These are phyloP conservation scores for Axis porcinus DNA, from an alignment of 2,113 vertebrate species.

Conservation along the genomic window DNA sequence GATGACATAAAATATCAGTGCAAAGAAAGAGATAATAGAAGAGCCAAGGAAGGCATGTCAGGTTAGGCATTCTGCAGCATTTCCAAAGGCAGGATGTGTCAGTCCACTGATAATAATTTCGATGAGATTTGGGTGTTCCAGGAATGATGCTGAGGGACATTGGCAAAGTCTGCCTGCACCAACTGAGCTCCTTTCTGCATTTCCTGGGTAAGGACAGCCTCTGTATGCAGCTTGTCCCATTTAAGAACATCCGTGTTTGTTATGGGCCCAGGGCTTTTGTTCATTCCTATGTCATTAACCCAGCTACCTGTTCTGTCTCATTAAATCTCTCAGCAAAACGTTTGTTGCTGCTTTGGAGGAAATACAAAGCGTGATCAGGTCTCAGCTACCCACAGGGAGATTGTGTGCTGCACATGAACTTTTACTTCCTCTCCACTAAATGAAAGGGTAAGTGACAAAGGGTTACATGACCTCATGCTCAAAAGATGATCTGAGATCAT, in stretches of 20 bases:
- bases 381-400: neutral
- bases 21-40: conserved; percentile 15
- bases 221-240: neutral
- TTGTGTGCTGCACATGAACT: neutral
- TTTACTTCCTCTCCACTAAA: neutral
- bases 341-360: neutral
- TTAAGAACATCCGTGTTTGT: neutral
- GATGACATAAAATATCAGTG: conserved; percentile 45
- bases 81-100: conserved; percentile 4
- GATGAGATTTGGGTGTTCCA: neutral
- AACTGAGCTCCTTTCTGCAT: neutral
- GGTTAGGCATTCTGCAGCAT: neutral
- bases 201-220: neutral
- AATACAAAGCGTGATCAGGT: neutral
- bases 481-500: neutral
- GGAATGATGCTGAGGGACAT: neutral
- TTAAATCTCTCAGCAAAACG: neutral
- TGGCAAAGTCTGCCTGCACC: neutral
- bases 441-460: neutral
- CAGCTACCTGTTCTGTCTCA: conserved; percentile 16
- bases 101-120: neutral
- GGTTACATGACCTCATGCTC: neutral
- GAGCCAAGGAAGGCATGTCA: neutral
- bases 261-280: neutral
- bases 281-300: neutral